A percentile compares a stretch with the other conserved stretches of the same genome.
Conservation (phyloP, 2,113 vertebrate genomes). For the Alces alces region DNA sequence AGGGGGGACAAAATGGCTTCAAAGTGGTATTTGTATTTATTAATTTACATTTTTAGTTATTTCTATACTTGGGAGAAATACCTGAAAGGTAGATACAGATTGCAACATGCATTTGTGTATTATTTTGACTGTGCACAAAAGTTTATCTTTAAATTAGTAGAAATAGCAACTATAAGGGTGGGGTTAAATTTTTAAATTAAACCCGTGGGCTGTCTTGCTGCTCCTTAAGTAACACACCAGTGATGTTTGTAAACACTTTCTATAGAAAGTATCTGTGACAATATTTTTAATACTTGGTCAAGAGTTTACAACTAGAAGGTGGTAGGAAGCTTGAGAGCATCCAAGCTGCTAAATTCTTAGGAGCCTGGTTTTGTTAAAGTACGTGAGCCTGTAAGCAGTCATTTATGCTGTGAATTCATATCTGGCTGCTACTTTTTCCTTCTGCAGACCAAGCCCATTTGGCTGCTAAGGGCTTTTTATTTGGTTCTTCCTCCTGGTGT, state of each 20-base stretch:
- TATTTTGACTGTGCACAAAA: slow-evolving; percentile 86
- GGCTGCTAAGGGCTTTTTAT: slow-evolving; percentile 75
- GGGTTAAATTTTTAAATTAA: slow-evolving; percentile 79
- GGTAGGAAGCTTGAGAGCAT: slow-evolving; percentile 78
- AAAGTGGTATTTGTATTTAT: slow-evolving; percentile 65
- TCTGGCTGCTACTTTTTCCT: slow-evolving; percentile 76
- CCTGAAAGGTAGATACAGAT: slow-evolving; percentile 85
- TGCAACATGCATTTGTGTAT: slow-evolving; percentile 74
- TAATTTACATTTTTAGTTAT: neutral
- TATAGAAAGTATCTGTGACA: slow-evolving; percentile 75
- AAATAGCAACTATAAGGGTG: slow-evolving; percentile 82
- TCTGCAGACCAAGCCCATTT: slow-evolving; percentile 78
- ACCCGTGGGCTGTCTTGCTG: slow-evolving; percentile 94
- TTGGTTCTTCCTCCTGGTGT: slow-evolving; percentile 86
- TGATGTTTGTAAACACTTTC: slow-evolving; percentile 75
- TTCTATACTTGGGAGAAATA: slow-evolving; percentile 75
- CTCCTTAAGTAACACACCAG: slow-evolving; percentile 94
- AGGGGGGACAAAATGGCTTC: slow-evolving; percentile 81
- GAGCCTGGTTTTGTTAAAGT: slow-evolving; percentile 79
- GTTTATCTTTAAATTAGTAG: slow-evolving; percentile 86
- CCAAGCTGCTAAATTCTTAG: slow-evolving; percentile 83
- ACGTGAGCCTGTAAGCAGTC: slow-evolving; percentile 72
- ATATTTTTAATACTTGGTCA: slow-evolving; percentile 72
- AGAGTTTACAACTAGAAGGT: slow-evolving; percentile 75
- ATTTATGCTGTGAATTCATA: slow-evolving; percentile 78